Conservation (phyloP, 2,113 vertebrate species). For the Puffinus mauretanicus region DNA sequence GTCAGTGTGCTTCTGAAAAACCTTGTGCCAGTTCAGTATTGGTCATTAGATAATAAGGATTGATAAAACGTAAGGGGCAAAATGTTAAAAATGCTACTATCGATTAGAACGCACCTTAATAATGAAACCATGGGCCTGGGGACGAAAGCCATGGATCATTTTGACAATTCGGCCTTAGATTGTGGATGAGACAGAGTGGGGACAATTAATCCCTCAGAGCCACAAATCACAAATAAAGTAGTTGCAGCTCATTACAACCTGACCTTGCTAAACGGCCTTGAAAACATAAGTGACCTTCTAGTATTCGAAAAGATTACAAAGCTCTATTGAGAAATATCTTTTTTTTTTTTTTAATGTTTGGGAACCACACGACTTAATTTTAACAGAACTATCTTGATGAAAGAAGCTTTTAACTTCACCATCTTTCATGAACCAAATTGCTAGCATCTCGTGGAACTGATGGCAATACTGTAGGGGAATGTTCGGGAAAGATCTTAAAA, state of each 20-base stretch:
- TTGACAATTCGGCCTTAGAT: slow-evolving; percentile 81
- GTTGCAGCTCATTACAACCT: slow-evolving; percentile 80
- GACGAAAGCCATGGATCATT: slow-evolving; percentile 83
- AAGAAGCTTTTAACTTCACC: slow-evolving; percentile 41
- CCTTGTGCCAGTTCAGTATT: slow-evolving; percentile 74
- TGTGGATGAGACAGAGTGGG: slow-evolving; percentile 79
- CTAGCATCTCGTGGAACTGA: neutral
- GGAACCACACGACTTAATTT: slow-evolving; percentile 9
- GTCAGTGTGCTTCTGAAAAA: slow-evolving; percentile 75
- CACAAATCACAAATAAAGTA: slow-evolving; percentile 82
- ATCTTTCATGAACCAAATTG: neutral
- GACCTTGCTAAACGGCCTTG: slow-evolving; percentile 87
- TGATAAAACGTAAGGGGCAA: slow-evolving; percentile 82
- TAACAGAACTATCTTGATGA: slow-evolving; percentile 18
- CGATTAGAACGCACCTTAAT: slow-evolving; percentile 82
- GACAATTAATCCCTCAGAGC: slow-evolving; percentile 89
- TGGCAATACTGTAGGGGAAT: neutral
- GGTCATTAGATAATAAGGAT: slow-evolving; percentile 87
- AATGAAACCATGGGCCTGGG: slow-evolving; percentile 81
- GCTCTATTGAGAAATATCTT: slow-evolving; percentile 58
- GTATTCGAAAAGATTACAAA: slow-evolving; percentile 78
- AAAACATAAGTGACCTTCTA: slow-evolving; percentile 82
- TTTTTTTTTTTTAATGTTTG: neutral
- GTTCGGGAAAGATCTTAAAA: slow-evolving; percentile 8
- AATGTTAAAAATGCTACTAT: slow-evolving; percentile 84